Evolutionary conservation across 2,113 vertebrate species (phyloP), one percentile per base, ranked within the genome.

Genomic region (Rhinolophus ferrumequinum): DNA sequence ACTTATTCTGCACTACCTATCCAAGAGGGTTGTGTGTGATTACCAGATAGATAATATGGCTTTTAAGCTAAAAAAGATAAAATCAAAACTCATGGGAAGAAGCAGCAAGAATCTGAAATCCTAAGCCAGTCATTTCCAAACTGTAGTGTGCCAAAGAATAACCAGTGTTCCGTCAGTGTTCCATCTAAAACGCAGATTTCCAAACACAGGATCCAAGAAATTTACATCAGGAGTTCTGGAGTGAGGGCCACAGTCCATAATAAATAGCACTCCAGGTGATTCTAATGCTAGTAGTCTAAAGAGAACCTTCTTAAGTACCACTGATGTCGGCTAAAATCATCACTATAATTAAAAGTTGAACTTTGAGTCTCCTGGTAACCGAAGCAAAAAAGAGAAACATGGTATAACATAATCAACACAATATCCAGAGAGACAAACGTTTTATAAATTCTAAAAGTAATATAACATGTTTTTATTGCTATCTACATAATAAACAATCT

Each of bases 11-110:
- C 33, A 44, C 38, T 47, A 21, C 38, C 44, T 88, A 72, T 94
- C 66, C 4, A 26, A 88, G 79, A 97, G 70, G 14, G 18, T 8
- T 56, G 8, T 9, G 2, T 24, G n/a, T 62, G 16, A 30, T 88
- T 87, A 47, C 44, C 77, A 83, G 64, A 90, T 8, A 30, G 54
- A 38, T 18, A 91, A 86, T 26, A 86, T n/a, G 35, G 47, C 62
- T 91, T 67, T 76, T 64, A 69, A n/a, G 7, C 76, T 6, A 80
- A n/a, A 96, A 96, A 93, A 81, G 60, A 89, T 76, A 88, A 96
- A 77, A 81, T 92, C 28, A 67, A 91, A 91, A 67, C 26, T n/a
- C 33, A 26, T n/a, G 5, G 22, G 47, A 75, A n/a, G 16, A 91
- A 89, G 22, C 79, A 85, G 6, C 79, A 75, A 77, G 69, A 76